phyloP scores from a whole-genome alignment of 2,113 vertebrate genomes.

The Laticauda laticaudata region DNA sequence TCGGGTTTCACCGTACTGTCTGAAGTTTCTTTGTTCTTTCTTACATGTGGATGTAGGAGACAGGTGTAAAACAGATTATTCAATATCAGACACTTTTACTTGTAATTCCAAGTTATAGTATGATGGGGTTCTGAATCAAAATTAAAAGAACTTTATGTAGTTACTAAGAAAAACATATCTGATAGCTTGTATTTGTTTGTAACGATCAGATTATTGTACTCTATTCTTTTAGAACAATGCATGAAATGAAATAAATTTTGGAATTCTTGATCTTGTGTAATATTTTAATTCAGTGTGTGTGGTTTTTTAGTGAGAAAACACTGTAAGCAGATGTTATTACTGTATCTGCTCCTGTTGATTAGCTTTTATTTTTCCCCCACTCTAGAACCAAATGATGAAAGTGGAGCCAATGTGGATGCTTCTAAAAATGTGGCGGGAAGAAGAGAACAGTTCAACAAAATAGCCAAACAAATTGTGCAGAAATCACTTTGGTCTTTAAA shows the following conservation, averaged over 20 bases:
- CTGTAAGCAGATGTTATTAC: background rate
- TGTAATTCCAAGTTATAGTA: background rate
- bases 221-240: background rate
- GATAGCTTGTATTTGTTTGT: background rate
- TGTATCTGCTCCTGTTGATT: background rate
- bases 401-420: constrained; percentile 92
- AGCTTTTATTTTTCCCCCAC: constrained; percentile 10
- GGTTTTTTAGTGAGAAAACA: background rate
- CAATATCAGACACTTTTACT: background rate
- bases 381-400: constrained; percentile 95
- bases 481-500: constrained; percentile 91
- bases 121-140: background rate
- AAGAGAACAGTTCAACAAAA: constrained; percentile 89
- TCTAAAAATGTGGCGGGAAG: constrained; percentile 99
- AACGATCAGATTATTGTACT: background rate
- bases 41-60: background rate
- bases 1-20: too few relatives aligned
- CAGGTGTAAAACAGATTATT: background rate
- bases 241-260: background rate
- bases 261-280: background rate
- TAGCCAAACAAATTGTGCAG: constrained; percentile 91
- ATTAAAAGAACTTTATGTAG: background rate
- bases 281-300: background rate
- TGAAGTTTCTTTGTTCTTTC: background rate
- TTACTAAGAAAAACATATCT: background rate